Evolutionary conservation across 1,140 invertebrate genomes (phyloP), one percentile per base, ranked within the genome.

Genomic region (Propsilocerus akamusi): DNA sequence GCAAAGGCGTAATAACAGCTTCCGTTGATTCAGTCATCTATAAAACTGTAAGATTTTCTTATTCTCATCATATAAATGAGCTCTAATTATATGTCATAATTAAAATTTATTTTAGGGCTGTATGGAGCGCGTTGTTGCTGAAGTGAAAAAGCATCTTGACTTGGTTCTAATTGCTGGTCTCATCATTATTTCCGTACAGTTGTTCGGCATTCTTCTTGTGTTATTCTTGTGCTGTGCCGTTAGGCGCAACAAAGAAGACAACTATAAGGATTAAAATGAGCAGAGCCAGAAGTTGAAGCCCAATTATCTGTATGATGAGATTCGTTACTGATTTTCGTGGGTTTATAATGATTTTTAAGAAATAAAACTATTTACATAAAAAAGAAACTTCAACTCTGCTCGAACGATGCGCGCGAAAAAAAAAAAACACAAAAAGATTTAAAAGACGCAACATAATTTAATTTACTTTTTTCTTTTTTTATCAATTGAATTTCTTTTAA

Each of bases 1-100:
- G 61, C 20, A 57, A 61, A 47, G 53, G 63, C 14, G 53, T 53
- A 2, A 55, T 59, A 48, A 53, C 54, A 28, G 59, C 54, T 23
- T 48, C 53, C 8, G 26, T 61, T 41, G 53, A 57, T 20, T 51
- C 53, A 20, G 53, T 55, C 25, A 51, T 51, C 14, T 25, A 51
- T 20, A 46, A 24, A 10, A 11, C 20, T 22, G 49, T 49, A 41
- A 20, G 34, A 7, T 20, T 4, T 8, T 20, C 11, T 7, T 2
- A 12, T 2, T 30, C 17, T 20, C 17, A 41, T 41, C 8, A 20
- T 5, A 41, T 20, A 41, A 20, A 20, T 30, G 10, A 8, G 2
- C 14, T 20, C 22, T 20, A 17, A 41, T 37, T 17, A 37, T 6
- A 41, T 22, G 17, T n/a, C n/a, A n/a, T n/a, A n/a, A n/a, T n/a